Base-by-base conservation (phyloP, 2,797 vertebrate genomes). In the Buphagus erythrorhynchus region DNA sequence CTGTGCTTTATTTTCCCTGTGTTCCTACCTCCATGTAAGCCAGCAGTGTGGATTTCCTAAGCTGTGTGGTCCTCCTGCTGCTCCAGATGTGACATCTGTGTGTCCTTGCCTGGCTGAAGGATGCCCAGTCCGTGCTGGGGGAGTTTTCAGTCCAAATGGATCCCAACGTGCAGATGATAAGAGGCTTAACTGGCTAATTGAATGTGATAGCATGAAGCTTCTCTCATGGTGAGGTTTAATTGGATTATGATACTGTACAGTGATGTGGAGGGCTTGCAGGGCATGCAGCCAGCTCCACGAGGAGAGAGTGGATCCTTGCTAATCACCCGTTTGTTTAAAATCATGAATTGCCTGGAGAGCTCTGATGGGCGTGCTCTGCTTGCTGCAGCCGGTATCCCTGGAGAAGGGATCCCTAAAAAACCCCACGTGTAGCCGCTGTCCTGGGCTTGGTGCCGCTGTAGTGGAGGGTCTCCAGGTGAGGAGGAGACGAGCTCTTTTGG, bases 181-280 rank as follows among this genome's bases (percentile, higher is more conserved):
- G 90, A 93, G 46, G 86, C 91, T 96, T 95, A 95, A 59, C 57
- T 25, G 92, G 46, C 73, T 96, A 96, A 96, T 93, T 92, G 96
- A 92, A 94, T 91, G 85, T 91, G 96, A 94, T 95, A 96, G 94
- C 1, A 3, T 94, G 95, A 93, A 95, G 96, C 96, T 94, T 18
- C 85, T 86, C 96, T 95, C 59, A 6, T 82, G 91, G 94, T 65
- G 95, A 95, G 79, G 43, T 96, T 97, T 96, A 97, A 96, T 96
- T 95, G 96, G 91, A 96, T 97, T 97, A 96, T 78, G 68, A 89
- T 81, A 61, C 86, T 95, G 87, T 78, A 77, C 87, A 58, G 91
- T 36, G 67, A 69, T 74, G 94, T 24, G 93, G 69, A 93, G 93
- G 71, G 67, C 93, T 96, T 67, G 76, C 76, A 63, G 85, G 96